Conservation (phyloP, 1,140 invertebrate genomes). For the Hesperophylax magnus region DNA sequence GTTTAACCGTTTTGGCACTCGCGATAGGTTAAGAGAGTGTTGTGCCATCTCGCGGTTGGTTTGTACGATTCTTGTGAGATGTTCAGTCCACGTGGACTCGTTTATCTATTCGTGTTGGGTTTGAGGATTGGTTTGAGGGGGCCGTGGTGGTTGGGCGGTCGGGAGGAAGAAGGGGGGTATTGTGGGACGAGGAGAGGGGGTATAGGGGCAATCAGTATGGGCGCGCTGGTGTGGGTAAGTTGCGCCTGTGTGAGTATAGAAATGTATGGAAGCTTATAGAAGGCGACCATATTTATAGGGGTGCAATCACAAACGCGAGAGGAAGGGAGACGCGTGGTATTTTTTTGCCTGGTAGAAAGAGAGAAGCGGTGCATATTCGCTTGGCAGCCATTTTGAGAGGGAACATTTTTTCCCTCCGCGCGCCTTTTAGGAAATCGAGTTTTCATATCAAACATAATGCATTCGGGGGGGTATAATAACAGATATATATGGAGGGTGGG, state of each 20-base stretch:
- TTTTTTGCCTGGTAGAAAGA: slow-evolving; percentile 54
- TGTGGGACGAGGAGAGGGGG: slow-evolving; percentile 64
- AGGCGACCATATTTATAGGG: slow-evolving; percentile 73
- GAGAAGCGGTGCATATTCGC: slow-evolving; percentile 62
- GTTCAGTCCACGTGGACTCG: slow-evolving; percentile 70
- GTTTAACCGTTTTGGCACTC: slow-evolving; percentile 63
- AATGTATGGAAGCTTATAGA: slow-evolving; percentile 53
- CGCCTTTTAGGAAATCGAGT: slow-evolving; percentile 42
- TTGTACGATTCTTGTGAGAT: slow-evolving; percentile 69
- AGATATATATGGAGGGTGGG: slow-evolving; percentile 11
- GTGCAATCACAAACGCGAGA: slow-evolving; percentile 71
- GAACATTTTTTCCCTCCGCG: slow-evolving; percentile 69
- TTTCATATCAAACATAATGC: slow-evolving; percentile 42
- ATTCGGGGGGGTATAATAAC: slow-evolving; percentile 19
- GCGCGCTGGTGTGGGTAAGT: slow-evolving; percentile 54
- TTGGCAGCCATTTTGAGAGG: slow-evolving; percentile 72
- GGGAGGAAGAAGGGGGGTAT: slow-evolving; percentile 60
- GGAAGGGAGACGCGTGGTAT: slow-evolving; percentile 60
- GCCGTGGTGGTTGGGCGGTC: slow-evolving; percentile 61
- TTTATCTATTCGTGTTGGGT: slow-evolving; percentile 70
- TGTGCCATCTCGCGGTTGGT: slow-evolving; percentile 61
- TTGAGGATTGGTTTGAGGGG: slow-evolving; percentile 56
- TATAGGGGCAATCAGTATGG: slow-evolving; percentile 73
- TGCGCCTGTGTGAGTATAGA: slow-evolving; percentile 32
- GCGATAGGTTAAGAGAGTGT: slow-evolving; percentile 60